Base-by-base conservation (phyloP, 2,888 invertebrate species). In the Drosophila maculinotata region DNA sequence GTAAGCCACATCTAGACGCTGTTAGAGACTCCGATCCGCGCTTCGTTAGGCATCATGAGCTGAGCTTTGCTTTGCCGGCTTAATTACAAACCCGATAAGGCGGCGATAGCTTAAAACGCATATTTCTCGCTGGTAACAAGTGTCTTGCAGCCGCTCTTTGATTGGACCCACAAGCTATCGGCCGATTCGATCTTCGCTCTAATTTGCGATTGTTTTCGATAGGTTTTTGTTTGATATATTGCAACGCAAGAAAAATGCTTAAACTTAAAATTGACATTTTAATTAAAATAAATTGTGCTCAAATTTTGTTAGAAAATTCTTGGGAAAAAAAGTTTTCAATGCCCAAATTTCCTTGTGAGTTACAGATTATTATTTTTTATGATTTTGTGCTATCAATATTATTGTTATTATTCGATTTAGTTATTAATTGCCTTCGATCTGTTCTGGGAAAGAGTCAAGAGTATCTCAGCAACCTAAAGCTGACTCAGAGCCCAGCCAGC, bases 71-170 rank as follows among this genome's bases (percentile, higher is more conserved):
- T 20, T 4, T 4, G 20, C 62, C 58, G 68, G 79, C 85, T 80
- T 80, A 81, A 80, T 80, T 80, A 85, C 85, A 45, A 60, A 69
- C 62, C 35, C 67, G 85, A 81, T 80, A 80, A 84, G 66, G 71
- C 79, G 66, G 53, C 71, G 64, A 78, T 77, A 57, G 72, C 57
- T 67, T 14, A 47, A 67, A 72, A 76, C 67, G 66, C 62, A 76
- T 76, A 48, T 60, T 47, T 62, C 39, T 56, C 23, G 31, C 26
- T 49, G 49, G 76, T 64, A 76, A 75, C 79, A 79, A 79, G 82
- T 79, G 79, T 69, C 65, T 69, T 56, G 54, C 51, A 42, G 69
- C 70, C 59, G 57, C 47, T 30, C 54, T 44, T 49, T 69, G 70
- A 82, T 78, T 75, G 28, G 60, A 67, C 6, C 49, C 47, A 56